Percentiles rank a stretch among this genome's conserved stretches.
phyloP scores from a whole-genome alignment of 2,888 invertebrate genomes.

The Gibbula magus region DNA sequence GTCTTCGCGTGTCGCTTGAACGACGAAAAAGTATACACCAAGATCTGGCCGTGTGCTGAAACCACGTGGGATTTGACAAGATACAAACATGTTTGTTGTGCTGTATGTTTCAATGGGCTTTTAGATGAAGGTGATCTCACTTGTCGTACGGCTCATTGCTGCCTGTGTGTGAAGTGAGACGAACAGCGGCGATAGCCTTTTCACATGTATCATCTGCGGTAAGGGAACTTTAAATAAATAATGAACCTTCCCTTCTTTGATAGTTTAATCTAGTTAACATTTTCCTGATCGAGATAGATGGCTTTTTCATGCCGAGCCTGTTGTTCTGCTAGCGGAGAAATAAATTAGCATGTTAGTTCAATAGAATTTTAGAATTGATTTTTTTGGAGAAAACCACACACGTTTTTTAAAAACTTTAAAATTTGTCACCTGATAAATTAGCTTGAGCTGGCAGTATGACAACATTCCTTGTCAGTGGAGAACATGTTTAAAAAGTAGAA shows the following conservation, averaged over 20 bases:
- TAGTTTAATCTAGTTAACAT: background rate
- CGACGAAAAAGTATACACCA: background rate
- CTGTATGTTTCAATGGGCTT: background rate
- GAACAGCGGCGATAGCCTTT: background rate
- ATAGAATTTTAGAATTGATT: too few species aligned
- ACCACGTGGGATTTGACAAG: constrained; percentile 19
- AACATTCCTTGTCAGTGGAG: too few species aligned
- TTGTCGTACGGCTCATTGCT: background rate
- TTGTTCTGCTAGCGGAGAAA: too few species aligned
- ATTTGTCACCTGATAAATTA: too few species aligned
- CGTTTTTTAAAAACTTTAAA: too few species aligned
- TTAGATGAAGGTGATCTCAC: background rate
- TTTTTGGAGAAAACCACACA: too few species aligned
- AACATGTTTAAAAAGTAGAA: too few species aligned
- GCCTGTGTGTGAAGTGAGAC: background rate
- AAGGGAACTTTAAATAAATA: constrained; percentile 1
- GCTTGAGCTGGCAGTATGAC: too few species aligned
- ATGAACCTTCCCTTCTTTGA: background rate
- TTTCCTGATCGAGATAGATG: too few species aligned
- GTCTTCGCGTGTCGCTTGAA: background rate
- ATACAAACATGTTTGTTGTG: background rate
- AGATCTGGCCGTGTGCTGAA: background rate
- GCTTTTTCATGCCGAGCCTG: too few species aligned
- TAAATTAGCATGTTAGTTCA: too few species aligned
- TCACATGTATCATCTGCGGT: background rate